Base-by-base conservation (phyloP, 2,888 invertebrate genomes). In the Diaphora mendica region DNA sequence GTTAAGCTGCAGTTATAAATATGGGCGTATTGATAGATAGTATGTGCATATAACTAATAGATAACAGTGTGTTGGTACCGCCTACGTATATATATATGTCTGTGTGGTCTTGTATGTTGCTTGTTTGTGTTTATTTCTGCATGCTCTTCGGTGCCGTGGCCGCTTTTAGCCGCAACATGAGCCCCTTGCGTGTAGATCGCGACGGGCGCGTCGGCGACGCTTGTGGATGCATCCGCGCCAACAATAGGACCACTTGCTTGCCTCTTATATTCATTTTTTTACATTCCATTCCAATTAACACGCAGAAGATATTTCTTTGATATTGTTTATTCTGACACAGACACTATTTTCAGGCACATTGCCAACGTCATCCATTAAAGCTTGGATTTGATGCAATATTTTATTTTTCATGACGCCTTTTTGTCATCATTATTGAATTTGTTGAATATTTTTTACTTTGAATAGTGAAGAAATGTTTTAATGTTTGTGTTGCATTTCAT, bases 121-220 rank as follows among this genome's bases (percentile, higher is more conserved):
- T 91, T 91, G 87, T 91, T 92, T 93, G 90, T 89, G 90, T 92
- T 93, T 93, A 91, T 93, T 92, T 94, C 87, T 92, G 92, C 90
- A 85, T 90, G 89, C 88, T 90, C 86, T 87, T 89, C 88, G 90
- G 84, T 88, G 88, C 85, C 86, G 88, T 83, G 89, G 91, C 92
- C 91, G 87, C 89, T 91, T 94, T 92, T 95, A 95, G 94, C 89
- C 87, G 93, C 92, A 94, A 94, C 92, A 91, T 91, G 93, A 94
- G 93, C 89, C 87, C 88, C 83, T 85, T 81, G 83, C 87, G 85
- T 82, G 86, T 86, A 80, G 74, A 79, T 80, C 64, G 59, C 39
- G 44, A 44, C 42, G 62, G 26, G 30, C 59, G 69, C 71, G 48
- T 74, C 82, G 79, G 42, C 81, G 71, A 64, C 68, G 83, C 79